Evolutionary conservation across 2,113 vertebrate species (phyloP), one percentile per base, ranked within the genome.

Genomic region (Triplophysa siluroides): DNA sequence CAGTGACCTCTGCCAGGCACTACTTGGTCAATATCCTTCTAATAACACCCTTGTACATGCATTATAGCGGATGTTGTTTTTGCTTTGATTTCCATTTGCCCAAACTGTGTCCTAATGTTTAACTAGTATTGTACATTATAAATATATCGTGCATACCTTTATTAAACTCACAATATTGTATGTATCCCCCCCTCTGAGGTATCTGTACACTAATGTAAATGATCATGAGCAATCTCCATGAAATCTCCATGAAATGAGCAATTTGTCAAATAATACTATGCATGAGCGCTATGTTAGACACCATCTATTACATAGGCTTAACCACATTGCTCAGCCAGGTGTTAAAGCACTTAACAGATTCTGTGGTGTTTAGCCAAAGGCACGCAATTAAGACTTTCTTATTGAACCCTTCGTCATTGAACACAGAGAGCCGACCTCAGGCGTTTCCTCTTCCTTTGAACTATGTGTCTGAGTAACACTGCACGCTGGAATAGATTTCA

Each of bases 11-110:
- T 98, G 96, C 86, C 96, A 98, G 90, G 97, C 97, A 43, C 92
- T 99, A 79, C 89, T 98, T 77, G 95, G 94, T 87, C 95, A 98
- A 98, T 98, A 99, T 99, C 97, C 96, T 98, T 95, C 78, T 66
- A 3, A 21, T 45, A 3, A n/a, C 8, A 18, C 24, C 13, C 47
- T 56, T 26, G 33, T 38, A 8, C 29, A 13, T 41, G 21, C 14
- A 19, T 61, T 33, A 45, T 45, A 45, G 38, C 56, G 10, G 8
- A 62, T 60, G 50, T 33, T 58, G 70, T 73, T 60, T 73, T 41
- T 73, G 10, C 8, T 9, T 52, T 16, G 14, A 50, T 50, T 13
- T 13, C 13, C 12, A 14, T 38, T 38, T 33, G 4, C 29, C 29
- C 29, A 33, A 33, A 47, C 11, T 47, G 12, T 47, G 13, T 47